A percentile compares a stretch with the other conserved stretches of the same genome.
phyloP scores from a whole-genome alignment of 2,888 invertebrate species.

The Meiosimyza platycephala region DNA sequence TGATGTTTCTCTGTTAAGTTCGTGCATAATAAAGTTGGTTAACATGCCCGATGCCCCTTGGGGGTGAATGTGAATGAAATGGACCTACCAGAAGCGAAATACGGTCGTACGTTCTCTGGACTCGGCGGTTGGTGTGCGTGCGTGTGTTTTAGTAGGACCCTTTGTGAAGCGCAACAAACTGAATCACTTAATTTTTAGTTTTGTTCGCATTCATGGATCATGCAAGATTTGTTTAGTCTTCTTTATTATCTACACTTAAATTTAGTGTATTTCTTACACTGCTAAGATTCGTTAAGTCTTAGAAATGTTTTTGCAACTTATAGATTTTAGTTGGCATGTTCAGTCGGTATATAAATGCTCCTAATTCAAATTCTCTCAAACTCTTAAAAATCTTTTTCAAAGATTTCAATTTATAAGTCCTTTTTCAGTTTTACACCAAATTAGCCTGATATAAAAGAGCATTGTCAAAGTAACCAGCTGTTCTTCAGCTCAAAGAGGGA shows the following conservation, averaged over 20 bases:
- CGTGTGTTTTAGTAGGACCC: constrained; percentile 1
- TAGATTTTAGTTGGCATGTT: no score
- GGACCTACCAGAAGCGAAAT: constrained; percentile 50
- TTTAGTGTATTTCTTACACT: no score
- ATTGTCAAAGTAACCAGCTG: no score
- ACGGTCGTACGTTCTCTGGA: constrained; percentile 15
- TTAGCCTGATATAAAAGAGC: no score
- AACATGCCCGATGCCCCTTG: constrained; percentile 48
- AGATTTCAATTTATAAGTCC: no score
- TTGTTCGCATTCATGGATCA: constrained; percentile 33
- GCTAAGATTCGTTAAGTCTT: no score
- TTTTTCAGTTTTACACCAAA: no score
- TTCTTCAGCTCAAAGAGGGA: no score
- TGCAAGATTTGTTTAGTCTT: constrained; percentile 21
- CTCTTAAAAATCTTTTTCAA: no score
- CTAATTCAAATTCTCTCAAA: no score
- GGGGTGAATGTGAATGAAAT: constrained; percentile 51
- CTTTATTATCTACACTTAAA: no score
- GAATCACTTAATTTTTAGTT: constrained; percentile 37
- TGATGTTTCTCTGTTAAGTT: constrained; percentile 39
- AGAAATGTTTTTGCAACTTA: neutral
- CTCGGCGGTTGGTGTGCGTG: neutral
- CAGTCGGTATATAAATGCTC: no score
- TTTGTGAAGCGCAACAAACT: constrained; percentile 23
- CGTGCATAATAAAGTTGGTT: constrained; percentile 56